Evolutionary conservation across 2,797 vertebrate genomes (phyloP).

Genomic region (Kryptopterus vitreolus): DNA sequence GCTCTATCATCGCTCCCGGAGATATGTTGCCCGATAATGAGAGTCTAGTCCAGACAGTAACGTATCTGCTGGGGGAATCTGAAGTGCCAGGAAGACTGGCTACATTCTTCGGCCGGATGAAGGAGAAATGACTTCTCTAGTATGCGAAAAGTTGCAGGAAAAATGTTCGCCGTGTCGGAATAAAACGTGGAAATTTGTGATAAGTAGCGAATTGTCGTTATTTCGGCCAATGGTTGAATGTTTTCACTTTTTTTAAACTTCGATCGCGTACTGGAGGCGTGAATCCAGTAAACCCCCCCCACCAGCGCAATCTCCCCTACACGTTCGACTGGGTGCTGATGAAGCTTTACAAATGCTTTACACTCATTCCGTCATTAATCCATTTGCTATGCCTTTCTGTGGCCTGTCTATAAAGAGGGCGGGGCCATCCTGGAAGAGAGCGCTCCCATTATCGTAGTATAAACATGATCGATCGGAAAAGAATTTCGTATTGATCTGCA

Average conservation of each 20-base stretch:
- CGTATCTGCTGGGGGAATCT: slow-evolving; percentile 34
- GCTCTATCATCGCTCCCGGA: slow-evolving; percentile 38
- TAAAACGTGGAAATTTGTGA: no score
- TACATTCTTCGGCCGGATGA: slow-evolving; percentile 5
- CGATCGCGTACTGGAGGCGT: background rate
- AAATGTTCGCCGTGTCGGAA: background rate
- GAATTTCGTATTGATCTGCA: slow-evolving; percentile 6
- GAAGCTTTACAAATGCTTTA: background rate
- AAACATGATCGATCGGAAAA: background rate
- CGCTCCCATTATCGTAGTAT: background rate
- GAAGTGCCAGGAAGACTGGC: slow-evolving; percentile 28
- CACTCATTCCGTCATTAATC: background rate
- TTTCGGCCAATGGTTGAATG: no score
- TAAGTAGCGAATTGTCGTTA: no score
- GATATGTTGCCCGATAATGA: slow-evolving; percentile 44
- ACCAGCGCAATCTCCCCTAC: background rate
- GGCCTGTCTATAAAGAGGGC: background rate
- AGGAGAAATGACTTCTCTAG: slow-evolving; percentile 26
- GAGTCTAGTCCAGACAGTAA: slow-evolving; percentile 25
- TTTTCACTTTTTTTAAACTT: no score
- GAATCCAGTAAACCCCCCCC: background rate
- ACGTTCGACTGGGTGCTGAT: background rate
- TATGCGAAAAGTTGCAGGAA: slow-evolving; percentile 15
- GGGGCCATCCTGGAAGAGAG: background rate
- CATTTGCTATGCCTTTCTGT: background rate